A percentile compares a stretch with the other conserved stretches of the same genome.
Evolutionary conservation across 2,113 vertebrate species (phyloP).

Genomic region (Poeciliopsis occidentalis): DNA sequence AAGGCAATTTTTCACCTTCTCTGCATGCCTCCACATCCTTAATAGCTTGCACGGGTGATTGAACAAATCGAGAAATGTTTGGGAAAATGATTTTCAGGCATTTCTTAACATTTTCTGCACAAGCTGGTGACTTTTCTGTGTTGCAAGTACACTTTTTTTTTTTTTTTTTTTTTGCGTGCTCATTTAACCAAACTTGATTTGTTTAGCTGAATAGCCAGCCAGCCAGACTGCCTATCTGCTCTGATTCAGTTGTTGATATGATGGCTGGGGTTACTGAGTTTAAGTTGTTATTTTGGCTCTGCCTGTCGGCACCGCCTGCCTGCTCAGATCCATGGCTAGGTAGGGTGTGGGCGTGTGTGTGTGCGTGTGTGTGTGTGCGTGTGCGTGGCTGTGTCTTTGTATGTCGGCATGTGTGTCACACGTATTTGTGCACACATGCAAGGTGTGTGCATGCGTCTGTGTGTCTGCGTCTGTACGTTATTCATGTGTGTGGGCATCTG

Average conservation of each 20-base stretch:
- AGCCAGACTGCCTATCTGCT: constrained; percentile 56
- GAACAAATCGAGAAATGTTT: constrained; percentile 42
- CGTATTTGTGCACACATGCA: neutral
- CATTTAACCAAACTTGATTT: constrained; percentile 54
- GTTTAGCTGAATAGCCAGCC: constrained; percentile 49
- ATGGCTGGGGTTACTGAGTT: constrained; percentile 63
- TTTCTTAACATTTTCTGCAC: constrained; percentile 23
- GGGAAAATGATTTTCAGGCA: constrained; percentile 26
- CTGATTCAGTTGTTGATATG: constrained; percentile 64
- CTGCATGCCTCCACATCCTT: constrained; percentile 4
- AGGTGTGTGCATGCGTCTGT: too few relatives aligned
- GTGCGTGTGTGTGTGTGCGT: constrained; percentile 18
- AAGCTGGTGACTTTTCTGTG: constrained; percentile 5
- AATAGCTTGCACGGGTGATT: constrained; percentile 24
- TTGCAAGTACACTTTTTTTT: constrained; percentile 18
- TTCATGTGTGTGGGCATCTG: constrained; percentile 60
- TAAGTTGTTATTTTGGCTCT: constrained; percentile 67
- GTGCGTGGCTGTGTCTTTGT: constrained; percentile 3
- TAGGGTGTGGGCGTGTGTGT: constrained; percentile 48
- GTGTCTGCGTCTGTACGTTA: constrained; percentile 37
- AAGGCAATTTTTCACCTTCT: neutral
- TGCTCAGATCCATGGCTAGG: constrained; percentile 59
- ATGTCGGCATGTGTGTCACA: constrained; percentile 9
- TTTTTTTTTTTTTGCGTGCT: constrained; percentile 13
- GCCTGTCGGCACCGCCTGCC: constrained; percentile 58